Evolutionary conservation across 2,797 vertebrate genomes (phyloP), one percentile per base, ranked within the genome.

Genomic region (Garrulus glandarius): DNA sequence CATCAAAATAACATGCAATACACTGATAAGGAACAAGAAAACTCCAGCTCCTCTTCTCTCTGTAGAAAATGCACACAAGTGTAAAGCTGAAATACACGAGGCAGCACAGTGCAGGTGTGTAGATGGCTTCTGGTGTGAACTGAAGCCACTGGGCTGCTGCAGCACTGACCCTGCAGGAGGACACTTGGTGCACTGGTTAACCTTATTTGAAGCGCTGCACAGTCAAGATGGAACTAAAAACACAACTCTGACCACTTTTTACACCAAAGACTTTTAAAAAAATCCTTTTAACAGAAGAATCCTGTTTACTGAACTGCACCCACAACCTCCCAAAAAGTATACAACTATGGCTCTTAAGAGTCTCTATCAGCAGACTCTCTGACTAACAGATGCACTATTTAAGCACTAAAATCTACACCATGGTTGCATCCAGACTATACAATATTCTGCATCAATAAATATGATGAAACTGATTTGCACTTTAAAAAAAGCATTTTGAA

Each of bases 351-450:
- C 93, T 97, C 95, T 96, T 95, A 97, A 88, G 93, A 94, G 96
- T 87, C 88, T 96, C 96, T 97, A 96, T 96, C 97, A 97, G 96
- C 93, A 97, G 89, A 97, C 87, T 57, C 95, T 96, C 95, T 95
- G 95, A 96, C 84, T 96, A 97, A 97, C 95, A 98, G 90, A 96
- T 94, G 95, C 37, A 61, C 97, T 98, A 95, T 95, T 97, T 90
- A 93, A 97, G 97, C 97, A 98, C 96, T 96, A 92, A 97, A 98
- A 98, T 89, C 97, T 98, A 98, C 98, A 98, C 98, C 96, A 95
- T 97, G 96, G 96, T 89, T 99, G 98, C 98, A 98, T 97, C 98
- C 97, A 99, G 98, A 99, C 98, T 99, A 99, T 97, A 99, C 98
- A 99, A 97, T 93, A 97, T 89, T 93, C 91, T 80, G 18, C 70